Evolutionary conservation across 2,888 invertebrate genomes (phyloP).

Genomic region (Stenchaetothrips biformis): DNA sequence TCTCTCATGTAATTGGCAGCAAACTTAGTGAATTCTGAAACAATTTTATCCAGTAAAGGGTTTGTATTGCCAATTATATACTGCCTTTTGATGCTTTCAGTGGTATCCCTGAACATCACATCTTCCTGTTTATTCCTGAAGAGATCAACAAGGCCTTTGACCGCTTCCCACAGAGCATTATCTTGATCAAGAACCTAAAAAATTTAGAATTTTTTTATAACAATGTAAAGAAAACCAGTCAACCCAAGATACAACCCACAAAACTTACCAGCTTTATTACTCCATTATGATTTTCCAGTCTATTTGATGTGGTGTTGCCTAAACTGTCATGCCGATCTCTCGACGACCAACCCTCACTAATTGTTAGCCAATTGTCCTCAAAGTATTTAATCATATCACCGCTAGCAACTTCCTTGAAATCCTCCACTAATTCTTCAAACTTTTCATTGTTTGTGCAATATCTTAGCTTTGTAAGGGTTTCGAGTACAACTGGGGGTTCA

Average conservation of each 20-base stretch:
- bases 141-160: neutral
- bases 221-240: neutral
- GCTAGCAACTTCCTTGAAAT: neutral
- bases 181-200: neutral
- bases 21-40: neutral
- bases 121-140: neutral
- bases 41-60: neutral
- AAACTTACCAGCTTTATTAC: neutral
- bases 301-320: neutral
- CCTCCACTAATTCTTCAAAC: neutral
- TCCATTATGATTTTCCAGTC: neutral
- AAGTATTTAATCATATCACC: neutral
- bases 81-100: neutral
- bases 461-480: neutral
- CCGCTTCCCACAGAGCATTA: neutral
- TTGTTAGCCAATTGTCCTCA: neutral
- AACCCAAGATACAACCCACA: neutral
- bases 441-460: neutral
- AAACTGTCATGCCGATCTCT: neutral
- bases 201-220: neutral
- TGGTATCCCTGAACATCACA: neutral
- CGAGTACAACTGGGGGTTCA: neutral
- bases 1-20: neutral
- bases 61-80: neutral
- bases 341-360: neutral